phyloP scores from a whole-genome alignment of 2,888 invertebrate species.

The Helleia helle region DNA sequence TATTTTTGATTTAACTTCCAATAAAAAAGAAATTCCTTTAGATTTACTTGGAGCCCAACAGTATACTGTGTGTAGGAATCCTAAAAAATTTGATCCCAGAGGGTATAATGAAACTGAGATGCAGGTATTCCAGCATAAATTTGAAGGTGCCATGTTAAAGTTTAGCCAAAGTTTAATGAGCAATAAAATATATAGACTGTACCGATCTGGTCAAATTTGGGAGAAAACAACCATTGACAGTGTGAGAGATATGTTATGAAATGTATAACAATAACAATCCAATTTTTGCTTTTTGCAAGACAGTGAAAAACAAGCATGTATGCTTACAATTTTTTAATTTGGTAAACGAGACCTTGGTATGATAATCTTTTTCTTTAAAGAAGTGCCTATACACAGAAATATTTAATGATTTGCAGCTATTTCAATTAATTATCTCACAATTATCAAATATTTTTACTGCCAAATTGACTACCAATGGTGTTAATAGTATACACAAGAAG shows the following conservation, averaged over 20 bases:
- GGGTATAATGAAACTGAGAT: slow-evolving; percentile 62
- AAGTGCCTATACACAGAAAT: too few species aligned
- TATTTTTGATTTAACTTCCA: slow-evolving; percentile 42
- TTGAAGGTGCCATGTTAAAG: slow-evolving; percentile 68
- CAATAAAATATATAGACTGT: slow-evolving; percentile 61
- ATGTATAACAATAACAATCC: too few species aligned
- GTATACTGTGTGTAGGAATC: slow-evolving; percentile 61
- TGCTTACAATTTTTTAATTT: too few species aligned
- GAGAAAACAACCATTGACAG: slow-evolving; percentile 47
- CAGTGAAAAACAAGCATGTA: too few species aligned
- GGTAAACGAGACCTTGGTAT: too few species aligned
- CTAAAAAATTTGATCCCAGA: slow-evolving; percentile 39
- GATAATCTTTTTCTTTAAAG: too few species aligned
- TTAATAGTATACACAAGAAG: too few species aligned
- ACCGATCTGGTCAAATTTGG: slow-evolving; percentile 64
- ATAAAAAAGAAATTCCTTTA: slow-evolving; percentile 37
- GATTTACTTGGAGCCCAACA: slow-evolving; percentile 57
- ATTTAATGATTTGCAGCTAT: too few species aligned
- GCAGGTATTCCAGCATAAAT: slow-evolving; percentile 61
- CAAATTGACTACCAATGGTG: too few species aligned
- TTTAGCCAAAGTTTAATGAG: slow-evolving; percentile 59
- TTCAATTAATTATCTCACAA: too few species aligned
- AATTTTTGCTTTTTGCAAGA: too few species aligned
- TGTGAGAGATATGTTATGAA: slow-evolving; percentile 48
- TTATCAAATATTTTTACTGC: too few species aligned